Base-by-base conservation (phyloP, 2,113 vertebrate genomes). In the Pseudorasbora parva region DNA sequence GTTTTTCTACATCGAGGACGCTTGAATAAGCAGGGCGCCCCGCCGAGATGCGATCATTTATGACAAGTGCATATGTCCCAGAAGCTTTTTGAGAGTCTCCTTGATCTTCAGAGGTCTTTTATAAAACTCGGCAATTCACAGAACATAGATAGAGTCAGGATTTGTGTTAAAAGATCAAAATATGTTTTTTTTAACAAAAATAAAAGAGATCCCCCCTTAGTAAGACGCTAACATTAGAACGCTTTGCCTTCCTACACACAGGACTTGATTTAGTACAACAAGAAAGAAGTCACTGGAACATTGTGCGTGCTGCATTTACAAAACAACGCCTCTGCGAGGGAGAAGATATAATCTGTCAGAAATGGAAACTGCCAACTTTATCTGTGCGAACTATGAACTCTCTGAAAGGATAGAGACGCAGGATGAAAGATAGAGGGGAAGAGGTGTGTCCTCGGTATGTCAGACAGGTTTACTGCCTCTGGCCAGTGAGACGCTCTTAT, bases 391-490 rank as follows among this genome's bases (percentile, higher is more conserved):
- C 86, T 85, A 64, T 88, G 85, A 80, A 83, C 85, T 71, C 41
- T 76, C 10, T 37, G 43, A 27, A 51, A 69, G 27, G 21, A 47
- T 49, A 19, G 79, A 82, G 56, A 19, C 21, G 23, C 45, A 8
- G 33, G 30, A 12, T 6, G 23, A 33, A 10, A 82, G 82, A 81
- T 79, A 84, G 85, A 81, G 78, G 47, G 23, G 43, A 3, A 85
- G 88, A 87, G 95, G 94, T 57, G 93, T 94, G 94, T 92, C 91
- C 84, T 83, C 87, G 88, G 25, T 68, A 87, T 90, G 90, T 94
- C 89, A 92, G 95, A 94, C 95, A 93, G 94, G 96, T 93, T 96
- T 92, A 77, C 86, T 77, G 89, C 82, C 88, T 77, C 87, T 87
- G 62, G 89, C 91, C 92, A 89, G 91, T 84, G 72, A 87, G 89